Evolutionary conservation across 2,113 vertebrate species (phyloP), one percentile per base, ranked within the genome.

Genomic region (Okapia johnstoni): DNA sequence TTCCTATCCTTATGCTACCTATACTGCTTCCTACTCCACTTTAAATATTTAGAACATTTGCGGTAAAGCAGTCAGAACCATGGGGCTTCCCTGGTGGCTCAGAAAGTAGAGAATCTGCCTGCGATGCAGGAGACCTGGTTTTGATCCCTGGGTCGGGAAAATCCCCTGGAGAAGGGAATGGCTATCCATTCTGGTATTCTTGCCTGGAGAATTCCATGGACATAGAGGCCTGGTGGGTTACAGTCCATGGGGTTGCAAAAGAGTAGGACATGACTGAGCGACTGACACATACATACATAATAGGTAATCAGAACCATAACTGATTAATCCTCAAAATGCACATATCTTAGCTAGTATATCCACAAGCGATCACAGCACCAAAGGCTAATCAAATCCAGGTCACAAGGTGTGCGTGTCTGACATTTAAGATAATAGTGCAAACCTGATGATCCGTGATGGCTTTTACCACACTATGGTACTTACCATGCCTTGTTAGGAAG

Each of bases 11-110:
- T 52, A 17, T 19, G 15, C 66, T 60, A 52, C 23, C 33, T n/a
- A 43, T 10, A 36, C 17, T 57, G 63, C 66, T 96, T 94, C 76
- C 48, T 50, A 77, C 48, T 40, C 73, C 16, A 77, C 36, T 61
- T 43, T 40, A 84, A 95, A 94, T 86, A 92, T 63, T 97, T 85
- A 76, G 14, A 93, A 95, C 30, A 87, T 46, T 79, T 66, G n/a
- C 58, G 36, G 52, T 57, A 52, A 87, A 30, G 52, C 50, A 85
- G 52, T 80, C 57, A 93, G 80, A 96, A 95, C 19, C 12, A 40
- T 76, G 66, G 21, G 36, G 36, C 36, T 40, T 73, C 36, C 36
- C 36, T 40, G 19, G 19, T 23, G 66, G 66, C 66, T 73, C 66
- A 73, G 19, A 40, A 10, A 73, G 66, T 70, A 40, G 23, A 23